Evolutionary conservation across 2,113 vertebrate species (phyloP).

Genomic region (Leptodactylus fuscus): DNA sequence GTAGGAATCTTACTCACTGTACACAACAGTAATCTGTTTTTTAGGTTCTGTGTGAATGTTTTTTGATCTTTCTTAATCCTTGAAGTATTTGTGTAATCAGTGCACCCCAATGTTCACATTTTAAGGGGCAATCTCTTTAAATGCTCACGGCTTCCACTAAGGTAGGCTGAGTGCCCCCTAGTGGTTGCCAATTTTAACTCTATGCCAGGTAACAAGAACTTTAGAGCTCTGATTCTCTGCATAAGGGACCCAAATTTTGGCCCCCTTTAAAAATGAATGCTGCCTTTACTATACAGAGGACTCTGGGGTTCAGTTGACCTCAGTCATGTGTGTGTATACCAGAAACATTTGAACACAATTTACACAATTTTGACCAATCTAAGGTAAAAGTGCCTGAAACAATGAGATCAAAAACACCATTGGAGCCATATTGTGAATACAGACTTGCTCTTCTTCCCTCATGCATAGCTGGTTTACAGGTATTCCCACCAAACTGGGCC

Average conservation of each 20-base stretch:
- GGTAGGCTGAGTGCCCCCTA: too few species aligned
- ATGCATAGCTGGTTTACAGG: neutral
- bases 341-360: neutral
- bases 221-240: too few species aligned
- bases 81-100: too few species aligned
- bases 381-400: neutral
- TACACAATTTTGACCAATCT: neutral
- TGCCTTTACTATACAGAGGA: too few species aligned
- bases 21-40: neutral
- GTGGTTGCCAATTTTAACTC: too few species aligned
- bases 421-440: neutral
- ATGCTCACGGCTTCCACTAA: too few species aligned
- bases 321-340: neutral
- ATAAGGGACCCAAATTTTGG: too few species aligned
- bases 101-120: too few species aligned
- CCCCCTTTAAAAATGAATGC: too few species aligned
- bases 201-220: too few species aligned
- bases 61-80: neutral
- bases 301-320: too few species aligned
- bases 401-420: neutral
- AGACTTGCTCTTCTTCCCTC: neutral
- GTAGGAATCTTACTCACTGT: neutral
- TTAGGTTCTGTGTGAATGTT: neutral
- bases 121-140: too few species aligned
- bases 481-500: slow-evolving; percentile 17